Evolutionary conservation across 2,888 invertebrate species (phyloP).

Genomic region (Drosophila paracracens): DNA sequence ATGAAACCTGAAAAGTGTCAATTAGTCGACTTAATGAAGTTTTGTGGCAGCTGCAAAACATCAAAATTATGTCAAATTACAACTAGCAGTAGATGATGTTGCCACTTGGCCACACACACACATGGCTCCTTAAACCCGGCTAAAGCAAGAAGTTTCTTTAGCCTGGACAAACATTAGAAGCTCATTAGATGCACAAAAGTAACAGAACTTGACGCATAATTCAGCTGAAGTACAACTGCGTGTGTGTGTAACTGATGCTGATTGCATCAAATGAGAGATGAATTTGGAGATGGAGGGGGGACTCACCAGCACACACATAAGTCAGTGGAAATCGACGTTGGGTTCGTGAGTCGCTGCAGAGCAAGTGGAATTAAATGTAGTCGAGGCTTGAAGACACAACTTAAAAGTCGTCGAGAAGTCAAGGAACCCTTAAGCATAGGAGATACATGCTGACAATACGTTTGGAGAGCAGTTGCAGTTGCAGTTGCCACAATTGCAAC

Average conservation of each 20-base stretch:
- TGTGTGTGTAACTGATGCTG: constrained; percentile 23
- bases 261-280: constrained; percentile 54
- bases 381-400: constrained; percentile 31
- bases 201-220: constrained; percentile 52
- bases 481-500: not conserved
- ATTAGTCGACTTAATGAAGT: constrained; percentile 46
- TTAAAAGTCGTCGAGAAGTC: constrained; percentile 46
- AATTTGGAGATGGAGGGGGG: constrained; percentile 1
- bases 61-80: constrained; percentile 43
- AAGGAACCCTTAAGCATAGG: constrained; percentile 71
- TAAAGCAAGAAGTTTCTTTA: constrained; percentile 27
- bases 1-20: constrained; percentile 40
- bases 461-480: constrained; percentile 18
- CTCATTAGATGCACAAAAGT: constrained; percentile 61
- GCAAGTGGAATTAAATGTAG: constrained; percentile 73
- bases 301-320: not conserved
- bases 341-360: constrained; percentile 7
- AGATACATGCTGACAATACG: constrained; percentile 60
- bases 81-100: not conserved
- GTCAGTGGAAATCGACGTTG: constrained; percentile 14
- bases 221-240: constrained; percentile 32
- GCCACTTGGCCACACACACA: constrained; percentile 15
- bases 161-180: constrained; percentile 36
- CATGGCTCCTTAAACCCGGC: constrained; percentile 1
- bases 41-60: constrained; percentile 11